A percentile compares a stretch with the other conserved stretches of the same genome.
Conservation (phyloP, 2,113 vertebrate genomes). For the Xiphophorus hellerii region DNA sequence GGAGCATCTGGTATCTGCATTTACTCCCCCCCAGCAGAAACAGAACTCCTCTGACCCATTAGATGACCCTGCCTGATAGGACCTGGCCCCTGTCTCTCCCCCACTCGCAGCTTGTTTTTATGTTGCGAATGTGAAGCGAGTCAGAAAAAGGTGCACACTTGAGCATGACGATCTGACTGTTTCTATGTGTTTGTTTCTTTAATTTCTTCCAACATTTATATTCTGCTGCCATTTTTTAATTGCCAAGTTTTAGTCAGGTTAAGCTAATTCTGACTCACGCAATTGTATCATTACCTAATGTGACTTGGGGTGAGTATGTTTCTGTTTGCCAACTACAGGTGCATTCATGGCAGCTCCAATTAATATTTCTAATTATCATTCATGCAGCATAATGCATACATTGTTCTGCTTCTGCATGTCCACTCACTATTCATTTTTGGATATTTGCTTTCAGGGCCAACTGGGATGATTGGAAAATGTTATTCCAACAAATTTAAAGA, state of each 20-base stretch:
- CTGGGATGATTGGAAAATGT: no score
- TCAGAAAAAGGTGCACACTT: slow-evolving; percentile 34
- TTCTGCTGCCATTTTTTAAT: not conserved
- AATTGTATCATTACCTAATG: not conserved
- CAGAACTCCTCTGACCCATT: slow-evolving; percentile 65
- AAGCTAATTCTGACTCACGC: not conserved
- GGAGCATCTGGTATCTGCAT: slow-evolving; percentile 75
- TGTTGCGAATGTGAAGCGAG: slow-evolving; percentile 50
- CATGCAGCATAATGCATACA: no score
- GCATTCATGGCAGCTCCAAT: no score
- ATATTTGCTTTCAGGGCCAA: no score
- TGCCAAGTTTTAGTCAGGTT: not conserved
- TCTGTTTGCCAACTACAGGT: not conserved
- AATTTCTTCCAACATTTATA: not conserved
- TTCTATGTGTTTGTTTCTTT: not conserved
- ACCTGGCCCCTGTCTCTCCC: slow-evolving; percentile 16
- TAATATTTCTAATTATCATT: no score
- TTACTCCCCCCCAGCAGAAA: slow-evolving; percentile 63
- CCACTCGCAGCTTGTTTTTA: slow-evolving; percentile 51
- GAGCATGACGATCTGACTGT: not conserved
- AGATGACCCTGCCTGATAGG: slow-evolving; percentile 72
- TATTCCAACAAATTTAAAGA: no score
- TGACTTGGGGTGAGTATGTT: not conserved
- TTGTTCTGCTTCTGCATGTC: no score
- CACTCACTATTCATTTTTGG: no score